Percentiles rank a stretch among this genome's conserved stretches.
These are phyloP conservation scores for Malachius bipustulatus DNA, from an alignment of 2,888 invertebrate species.

Conservation along the genomic window DNA sequence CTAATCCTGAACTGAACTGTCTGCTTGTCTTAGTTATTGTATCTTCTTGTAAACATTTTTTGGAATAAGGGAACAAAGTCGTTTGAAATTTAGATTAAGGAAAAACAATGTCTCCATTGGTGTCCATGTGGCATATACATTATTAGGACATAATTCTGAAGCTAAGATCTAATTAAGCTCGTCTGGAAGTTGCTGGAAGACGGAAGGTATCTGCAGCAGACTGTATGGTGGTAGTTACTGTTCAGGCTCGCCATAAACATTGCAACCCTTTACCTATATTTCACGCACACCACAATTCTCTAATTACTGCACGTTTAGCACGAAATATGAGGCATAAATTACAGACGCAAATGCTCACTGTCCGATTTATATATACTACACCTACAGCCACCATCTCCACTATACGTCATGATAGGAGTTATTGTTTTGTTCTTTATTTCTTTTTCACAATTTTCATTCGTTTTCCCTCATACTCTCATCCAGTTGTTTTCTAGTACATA, in stretches of 20 bases:
- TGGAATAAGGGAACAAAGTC: no score
- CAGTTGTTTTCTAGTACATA: no score
- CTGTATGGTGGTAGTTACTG: constrained; percentile 1
- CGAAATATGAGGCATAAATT: constrained; percentile 40
- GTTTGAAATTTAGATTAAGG: no score
- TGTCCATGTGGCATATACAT: constrained; percentile 13
- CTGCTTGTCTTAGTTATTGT: no score
- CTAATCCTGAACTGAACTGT: no score
- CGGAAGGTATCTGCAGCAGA: neutral
- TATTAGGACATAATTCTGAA: constrained; percentile 16
- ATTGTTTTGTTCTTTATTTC: no score
- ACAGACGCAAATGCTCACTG: constrained; percentile 35
- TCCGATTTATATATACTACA: constrained; percentile 30
- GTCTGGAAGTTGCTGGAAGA: neutral
- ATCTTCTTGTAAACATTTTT: no score
- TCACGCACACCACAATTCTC: constrained; percentile 38
- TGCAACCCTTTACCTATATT: constrained; percentile 32
- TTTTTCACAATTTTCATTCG: no score
- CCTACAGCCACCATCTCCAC: no score
- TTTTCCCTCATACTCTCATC: no score
- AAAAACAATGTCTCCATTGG: no score
- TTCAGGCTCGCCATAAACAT: constrained; percentile 1
- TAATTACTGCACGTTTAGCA: constrained; percentile 39
- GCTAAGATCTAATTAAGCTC: constrained; percentile 16
- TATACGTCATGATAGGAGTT: no score